Base-by-base conservation (phyloP, 1,140 invertebrate species). In the Zaprionus ornatus region DNA sequence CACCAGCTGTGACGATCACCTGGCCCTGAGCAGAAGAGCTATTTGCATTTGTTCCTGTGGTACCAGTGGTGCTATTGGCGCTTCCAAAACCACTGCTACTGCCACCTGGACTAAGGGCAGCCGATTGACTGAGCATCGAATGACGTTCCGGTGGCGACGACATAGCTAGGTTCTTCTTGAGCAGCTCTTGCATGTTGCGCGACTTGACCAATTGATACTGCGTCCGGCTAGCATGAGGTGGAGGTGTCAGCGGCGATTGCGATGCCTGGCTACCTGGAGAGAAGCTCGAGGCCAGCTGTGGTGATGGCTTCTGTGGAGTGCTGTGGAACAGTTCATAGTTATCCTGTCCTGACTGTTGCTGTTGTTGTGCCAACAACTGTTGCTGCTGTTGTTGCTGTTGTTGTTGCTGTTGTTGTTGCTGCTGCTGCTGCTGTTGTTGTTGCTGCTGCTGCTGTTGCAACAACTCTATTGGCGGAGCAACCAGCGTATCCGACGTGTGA, bases 121-220 rank as follows among this genome's bases (percentile, higher is more conserved):
- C 94, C 29, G 95, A 95, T 67, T 95, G 94, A 13, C 95, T 95
- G 42, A 95, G 78, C 19, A 93, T 81, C 3, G 82, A 82, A 37
- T 93, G 92, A n/a, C 93, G 93, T 85, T 95, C 80, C 10, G 83
- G 84, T 0, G 83, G 84, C 68, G 95, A 94, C 19, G 94, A 93
- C 45, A 84, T 82, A 23, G 93, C 91, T 73, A 93, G 93, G 40
- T 93, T 94, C 88, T 94, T 95, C 91, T 96, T 93, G 9, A 97
- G 68, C 93, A 88, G 91, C 93, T 92, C 82, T 64, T 91, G 88
- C 85, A 91, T 92, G 52, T 92, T 92, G 50, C 91, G 88, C 35
- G 91, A 92, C 57, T 92, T 85, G 92, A 94, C 77, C 78, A 93
- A 93, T 70, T 93, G 93, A 88, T 95, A 93, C 71, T 95, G 95